Evolutionary conservation across 2,888 invertebrate species (phyloP).

Genomic region (Elysia crispata): DNA sequence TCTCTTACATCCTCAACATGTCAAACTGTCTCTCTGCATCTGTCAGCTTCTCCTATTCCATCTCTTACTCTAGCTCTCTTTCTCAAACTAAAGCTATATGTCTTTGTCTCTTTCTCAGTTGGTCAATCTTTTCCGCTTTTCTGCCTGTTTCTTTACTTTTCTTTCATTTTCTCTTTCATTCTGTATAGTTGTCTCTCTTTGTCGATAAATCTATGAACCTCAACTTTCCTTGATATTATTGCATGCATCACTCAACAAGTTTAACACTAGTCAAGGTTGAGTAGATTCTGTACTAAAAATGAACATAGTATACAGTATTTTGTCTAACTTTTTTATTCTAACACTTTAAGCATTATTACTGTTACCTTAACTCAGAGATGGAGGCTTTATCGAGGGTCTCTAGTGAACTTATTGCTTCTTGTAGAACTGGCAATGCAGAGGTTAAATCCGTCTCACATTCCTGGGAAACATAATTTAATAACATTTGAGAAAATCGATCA

Average conservation of each 20-base stretch:
- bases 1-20: not conserved
- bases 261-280: too few relatives aligned
- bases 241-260: too few relatives aligned
- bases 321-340: too few relatives aligned
- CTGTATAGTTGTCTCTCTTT: not conserved
- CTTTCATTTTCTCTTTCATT: not conserved
- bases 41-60: not conserved
- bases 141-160: not conserved
- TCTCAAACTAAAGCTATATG: not conserved
- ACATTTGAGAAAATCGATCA: too few relatives aligned
- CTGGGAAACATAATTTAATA: slow-evolving; percentile 57
- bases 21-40: not conserved
- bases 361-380: slow-evolving; percentile 74
- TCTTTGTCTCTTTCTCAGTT: not conserved
- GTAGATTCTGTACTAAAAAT: too few relatives aligned
- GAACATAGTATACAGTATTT: too few relatives aligned
- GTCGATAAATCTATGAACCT: too few relatives aligned
- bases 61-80: not conserved
- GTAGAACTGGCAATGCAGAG: slow-evolving; percentile 74
- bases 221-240: not conserved
- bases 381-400: slow-evolving; percentile 76
- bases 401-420: slow-evolving; percentile 74
- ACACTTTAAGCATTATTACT: too few relatives aligned
- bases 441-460: slow-evolving; percentile 76
- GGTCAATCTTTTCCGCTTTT: not conserved